phyloP scores from a whole-genome alignment of 2,888 invertebrate species.

The Emmelina monodactyla region DNA sequence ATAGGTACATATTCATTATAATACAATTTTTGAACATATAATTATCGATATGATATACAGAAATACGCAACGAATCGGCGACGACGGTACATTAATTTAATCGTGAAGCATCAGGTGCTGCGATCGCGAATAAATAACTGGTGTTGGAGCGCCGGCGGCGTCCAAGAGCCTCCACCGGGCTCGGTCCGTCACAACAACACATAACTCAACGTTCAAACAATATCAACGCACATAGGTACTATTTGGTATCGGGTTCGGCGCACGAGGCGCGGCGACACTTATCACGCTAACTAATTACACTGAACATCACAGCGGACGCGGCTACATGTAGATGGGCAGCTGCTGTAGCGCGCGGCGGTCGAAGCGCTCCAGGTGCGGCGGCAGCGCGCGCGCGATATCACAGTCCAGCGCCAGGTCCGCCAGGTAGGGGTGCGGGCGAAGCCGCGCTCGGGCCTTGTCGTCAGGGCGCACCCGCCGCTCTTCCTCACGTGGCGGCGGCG shows the following conservation, averaged over 20 bases:
- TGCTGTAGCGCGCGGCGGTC: slow-evolving; percentile 61
- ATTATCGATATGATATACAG: slow-evolving; percentile 65
- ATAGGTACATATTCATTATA: slow-evolving; percentile 62
- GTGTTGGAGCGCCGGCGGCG: slow-evolving; percentile 19
- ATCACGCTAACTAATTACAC: slow-evolving; percentile 49
- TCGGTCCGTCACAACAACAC: slow-evolving; percentile 47
- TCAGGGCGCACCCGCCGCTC: slow-evolving; percentile 21
- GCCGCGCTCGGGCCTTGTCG: slow-evolving; percentile 23
- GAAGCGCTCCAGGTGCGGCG: slow-evolving; percentile 54
- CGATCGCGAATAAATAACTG: slow-evolving; percentile 51
- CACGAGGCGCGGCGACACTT: slow-evolving; percentile 30
- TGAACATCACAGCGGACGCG: slow-evolving; percentile 46
- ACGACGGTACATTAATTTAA: slow-evolving; percentile 45
- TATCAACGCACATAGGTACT: slow-evolving; percentile 55
- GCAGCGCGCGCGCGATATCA: slow-evolving; percentile 52
- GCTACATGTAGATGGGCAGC: slow-evolving; percentile 63
- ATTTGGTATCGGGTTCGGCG: slow-evolving; percentile 52
- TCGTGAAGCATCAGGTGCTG: slow-evolving; percentile 55
- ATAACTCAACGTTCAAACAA: slow-evolving; percentile 52
- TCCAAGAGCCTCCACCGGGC: slow-evolving; percentile 26
- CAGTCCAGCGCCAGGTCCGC: slow-evolving; percentile 36
- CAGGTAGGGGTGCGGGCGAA: slow-evolving; percentile 29
- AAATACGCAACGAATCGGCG: slow-evolving; percentile 59
- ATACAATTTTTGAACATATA: slow-evolving; percentile 65
- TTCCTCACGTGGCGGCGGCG: slow-evolving; percentile 18